Percentiles rank a stretch among this genome's conserved stretches.
These are phyloP conservation scores for Pteria penguin DNA, from an alignment of 2,888 invertebrate species.

Conservation along the genomic window DNA sequence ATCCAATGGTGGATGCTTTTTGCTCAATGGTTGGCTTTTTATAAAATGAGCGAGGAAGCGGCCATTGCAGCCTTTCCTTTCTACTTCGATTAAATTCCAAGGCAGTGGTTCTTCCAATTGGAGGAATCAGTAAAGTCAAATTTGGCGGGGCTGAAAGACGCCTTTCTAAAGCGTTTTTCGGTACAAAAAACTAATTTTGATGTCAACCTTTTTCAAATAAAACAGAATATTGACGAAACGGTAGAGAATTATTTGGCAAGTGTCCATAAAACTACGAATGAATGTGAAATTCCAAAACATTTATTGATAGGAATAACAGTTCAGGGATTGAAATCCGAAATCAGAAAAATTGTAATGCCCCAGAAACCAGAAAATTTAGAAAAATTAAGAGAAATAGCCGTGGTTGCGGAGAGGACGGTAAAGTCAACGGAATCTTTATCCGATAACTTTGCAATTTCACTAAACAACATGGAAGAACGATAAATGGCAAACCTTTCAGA, in stretches of 20 bases:
- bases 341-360: conserved; percentile 10
- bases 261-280: background rate
- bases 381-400: conserved; percentile 11
- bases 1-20: conserved; percentile 6
- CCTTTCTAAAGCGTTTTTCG: background rate
- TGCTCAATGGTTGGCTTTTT: background rate
- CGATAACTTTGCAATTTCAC: background rate
- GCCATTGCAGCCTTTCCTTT: conserved; percentile 5
- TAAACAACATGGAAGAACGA: background rate
- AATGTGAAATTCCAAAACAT: background rate
- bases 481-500: background rate
- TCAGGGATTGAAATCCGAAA: conserved; percentile 4
- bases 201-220: background rate
- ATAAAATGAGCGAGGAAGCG: background rate
- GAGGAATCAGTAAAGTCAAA: background rate
- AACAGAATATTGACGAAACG: conserved; percentile 12
- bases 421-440: background rate
- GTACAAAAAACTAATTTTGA: background rate
- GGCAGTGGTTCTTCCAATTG: conserved; percentile 1
- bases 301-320: background rate
- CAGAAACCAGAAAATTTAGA: background rate
- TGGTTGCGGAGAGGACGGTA: background rate
- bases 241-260: conserved; percentile 7
- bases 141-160: background rate
- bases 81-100: background rate